Evolutionary conservation across 2,888 invertebrate species (phyloP), one percentile per base, ranked within the genome.

Genomic region (Caenorhabditis doughertyi): DNA sequence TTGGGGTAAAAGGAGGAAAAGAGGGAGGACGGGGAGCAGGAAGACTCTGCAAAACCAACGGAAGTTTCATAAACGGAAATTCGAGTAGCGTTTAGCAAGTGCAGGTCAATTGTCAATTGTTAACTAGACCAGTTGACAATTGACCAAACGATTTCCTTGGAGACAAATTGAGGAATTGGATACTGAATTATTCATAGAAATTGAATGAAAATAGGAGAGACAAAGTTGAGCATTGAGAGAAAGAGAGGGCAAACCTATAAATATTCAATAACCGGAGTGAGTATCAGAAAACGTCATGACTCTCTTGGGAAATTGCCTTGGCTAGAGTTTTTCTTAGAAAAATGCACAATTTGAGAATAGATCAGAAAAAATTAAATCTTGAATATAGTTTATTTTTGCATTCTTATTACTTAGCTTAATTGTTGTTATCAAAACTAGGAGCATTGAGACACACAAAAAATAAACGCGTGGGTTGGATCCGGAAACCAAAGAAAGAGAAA

Each of bases 131-230:
- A 47, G 4, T 23, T 9, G 55, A 74, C 65, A 74, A 74, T 74
- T 74, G 44, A 47, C 47, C n/a, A n/a, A n/a, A n/a, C 29, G 42
- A 64, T 56, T 65, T 29, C 49, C 47, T 27, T 53, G 47, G 49
- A 39, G 29, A 51, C 49, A 23, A 53, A 60, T 29, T 62, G 29
- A 42, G 25, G 47, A 76, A 76, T 58, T 53, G 49, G 56, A 49
- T 47, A 27, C 58, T 65, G 58, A 67, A 76, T 76, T 27, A 65
- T 76, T 76, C 39, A 76, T 58, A 9, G n/a, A 47, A 76, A 42
- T 58, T 35, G 51, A 47, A 39, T 55, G 42, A 27, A 49, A 60
- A 39, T 39, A 32, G 23, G 5, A 23, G 47, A 51, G 44, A n/a
- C n/a, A n/a, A n/a, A n/a, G n/a, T n/a, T n/a, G n/a, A n/a, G n/a